Evolutionary conservation across 2,113 vertebrate genomes (phyloP).

Genomic region (Lepidothrix coronata): DNA sequence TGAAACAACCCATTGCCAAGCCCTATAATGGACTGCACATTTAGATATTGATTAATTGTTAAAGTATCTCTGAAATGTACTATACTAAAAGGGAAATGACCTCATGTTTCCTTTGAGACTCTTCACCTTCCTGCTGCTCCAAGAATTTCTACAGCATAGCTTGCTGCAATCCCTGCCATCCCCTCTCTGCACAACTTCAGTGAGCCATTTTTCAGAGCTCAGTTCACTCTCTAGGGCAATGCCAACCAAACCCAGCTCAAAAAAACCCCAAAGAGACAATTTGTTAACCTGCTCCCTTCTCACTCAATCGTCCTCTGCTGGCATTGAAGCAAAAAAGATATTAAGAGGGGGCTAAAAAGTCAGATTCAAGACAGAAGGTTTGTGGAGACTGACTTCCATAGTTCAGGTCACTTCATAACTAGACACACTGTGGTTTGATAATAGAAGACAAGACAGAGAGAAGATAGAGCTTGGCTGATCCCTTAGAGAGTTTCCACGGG

Average conservation of each 20-base stretch:
- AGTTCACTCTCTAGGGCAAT: background rate
- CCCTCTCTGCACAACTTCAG: background rate
- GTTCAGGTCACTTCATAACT: background rate
- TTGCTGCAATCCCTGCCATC: background rate
- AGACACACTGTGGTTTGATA: background rate
- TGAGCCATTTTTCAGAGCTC: background rate
- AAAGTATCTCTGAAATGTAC: constrained; percentile 28
- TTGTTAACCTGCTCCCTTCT: background rate
- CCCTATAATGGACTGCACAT: background rate
- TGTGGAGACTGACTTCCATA: accelerated
- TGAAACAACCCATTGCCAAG: background rate
- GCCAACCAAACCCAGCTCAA: background rate
- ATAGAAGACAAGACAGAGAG: background rate
- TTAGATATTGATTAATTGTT: constrained; percentile 27
- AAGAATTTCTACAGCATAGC: background rate
- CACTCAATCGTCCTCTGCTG: background rate
- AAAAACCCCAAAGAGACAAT: background rate
- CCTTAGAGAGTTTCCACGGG: background rate
- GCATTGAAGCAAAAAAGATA: background rate
- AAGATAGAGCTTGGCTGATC: background rate
- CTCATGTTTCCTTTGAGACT: constrained; percentile 15
- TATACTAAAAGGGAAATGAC: constrained; percentile 3
- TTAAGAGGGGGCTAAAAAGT: accelerated
- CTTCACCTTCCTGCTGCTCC: constrained; percentile 9
- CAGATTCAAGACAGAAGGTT: background rate